Evolutionary conservation across 2,888 invertebrate genomes (phyloP).

Genomic region (Mimumesa dahlbomi): DNA sequence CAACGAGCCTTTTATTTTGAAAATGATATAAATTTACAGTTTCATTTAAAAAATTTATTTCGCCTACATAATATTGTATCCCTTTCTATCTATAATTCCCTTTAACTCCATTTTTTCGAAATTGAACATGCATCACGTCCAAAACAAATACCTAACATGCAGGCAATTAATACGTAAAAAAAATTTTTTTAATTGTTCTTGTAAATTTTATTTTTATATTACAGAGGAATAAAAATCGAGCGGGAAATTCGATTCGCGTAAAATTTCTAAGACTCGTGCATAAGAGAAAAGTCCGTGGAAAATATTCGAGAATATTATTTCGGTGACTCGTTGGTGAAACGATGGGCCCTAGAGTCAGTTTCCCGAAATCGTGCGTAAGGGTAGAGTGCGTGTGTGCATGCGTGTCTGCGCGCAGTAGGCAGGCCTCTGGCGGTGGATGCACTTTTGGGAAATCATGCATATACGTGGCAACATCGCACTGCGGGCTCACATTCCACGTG

Average conservation of each 20-base stretch:
- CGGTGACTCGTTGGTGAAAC: conserved; percentile 25
- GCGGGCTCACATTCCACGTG: conserved; percentile 67
- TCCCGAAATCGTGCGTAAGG: conserved; percentile 43
- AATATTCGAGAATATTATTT: conserved; percentile 30
- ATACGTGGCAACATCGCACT: conserved; percentile 69
- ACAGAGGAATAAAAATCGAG: not conserved
- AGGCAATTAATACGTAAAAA: too few species aligned
- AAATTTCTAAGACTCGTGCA: not conserved
- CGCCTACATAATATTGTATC: too few species aligned
- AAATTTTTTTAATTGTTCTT: not conserved
- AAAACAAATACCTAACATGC: too few species aligned
- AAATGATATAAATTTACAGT: too few species aligned
- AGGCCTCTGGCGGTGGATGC: conserved; percentile 57
- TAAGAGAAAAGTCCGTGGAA: not conserved
- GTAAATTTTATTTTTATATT: too few species aligned
- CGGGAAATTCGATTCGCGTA: not conserved
- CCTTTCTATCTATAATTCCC: too few species aligned
- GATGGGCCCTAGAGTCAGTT: conserved; percentile 22
- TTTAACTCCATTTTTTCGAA: too few species aligned
- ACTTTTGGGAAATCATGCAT: conserved; percentile 69
- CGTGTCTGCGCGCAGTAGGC: conserved; percentile 23
- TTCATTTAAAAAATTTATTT: too few species aligned
- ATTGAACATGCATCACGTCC: too few species aligned
- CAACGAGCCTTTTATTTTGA: too few species aligned
- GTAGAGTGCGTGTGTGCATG: conserved; percentile 16